Evolutionary conservation across 2,888 invertebrate genomes (phyloP).

Genomic region (Baccha elongata): DNA sequence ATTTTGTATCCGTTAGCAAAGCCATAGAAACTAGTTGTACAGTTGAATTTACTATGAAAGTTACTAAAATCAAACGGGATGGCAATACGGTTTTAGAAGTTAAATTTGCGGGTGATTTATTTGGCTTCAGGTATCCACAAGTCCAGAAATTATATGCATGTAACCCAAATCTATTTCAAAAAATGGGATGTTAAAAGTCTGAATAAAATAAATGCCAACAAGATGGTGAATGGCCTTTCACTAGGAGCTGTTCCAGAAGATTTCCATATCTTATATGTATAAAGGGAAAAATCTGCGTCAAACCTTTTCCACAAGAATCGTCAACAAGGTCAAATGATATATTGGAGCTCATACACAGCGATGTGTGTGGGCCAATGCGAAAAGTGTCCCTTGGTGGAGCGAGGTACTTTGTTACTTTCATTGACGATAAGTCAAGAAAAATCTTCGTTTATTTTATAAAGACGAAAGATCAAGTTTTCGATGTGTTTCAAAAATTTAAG

Average conservation of each 20-base stretch:
- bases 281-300: conserved; percentile 48
- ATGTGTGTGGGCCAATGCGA: conserved; percentile 69
- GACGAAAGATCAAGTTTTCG: conserved; percentile 51
- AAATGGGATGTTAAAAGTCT: conserved; percentile 49
- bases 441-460: conserved; percentile 64
- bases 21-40: conserved; percentile 43
- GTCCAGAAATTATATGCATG: not conserved
- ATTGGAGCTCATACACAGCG: conserved; percentile 64
- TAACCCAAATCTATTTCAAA: not conserved
- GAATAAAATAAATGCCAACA: conserved; percentile 28
- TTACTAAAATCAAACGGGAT: conserved; percentile 32
- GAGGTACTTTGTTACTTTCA: conserved; percentile 67
- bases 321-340: conserved; percentile 21
- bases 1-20: conserved; percentile 71
- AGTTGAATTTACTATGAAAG: conserved; percentile 31
- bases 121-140: conserved; percentile 9
- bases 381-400: conserved; percentile 60
- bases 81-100: conserved; percentile 23
- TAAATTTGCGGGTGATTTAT: conserved; percentile 33
- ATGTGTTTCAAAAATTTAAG: conserved; percentile 58
- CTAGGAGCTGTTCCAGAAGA: not conserved
- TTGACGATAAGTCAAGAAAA: conserved; percentile 60
- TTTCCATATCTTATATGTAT: conserved; percentile 46
- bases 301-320: conserved; percentile 40
- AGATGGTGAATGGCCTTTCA: conserved; percentile 34